Conservation (phyloP, 2,888 invertebrate species). For the Leucozona laternaria region DNA sequence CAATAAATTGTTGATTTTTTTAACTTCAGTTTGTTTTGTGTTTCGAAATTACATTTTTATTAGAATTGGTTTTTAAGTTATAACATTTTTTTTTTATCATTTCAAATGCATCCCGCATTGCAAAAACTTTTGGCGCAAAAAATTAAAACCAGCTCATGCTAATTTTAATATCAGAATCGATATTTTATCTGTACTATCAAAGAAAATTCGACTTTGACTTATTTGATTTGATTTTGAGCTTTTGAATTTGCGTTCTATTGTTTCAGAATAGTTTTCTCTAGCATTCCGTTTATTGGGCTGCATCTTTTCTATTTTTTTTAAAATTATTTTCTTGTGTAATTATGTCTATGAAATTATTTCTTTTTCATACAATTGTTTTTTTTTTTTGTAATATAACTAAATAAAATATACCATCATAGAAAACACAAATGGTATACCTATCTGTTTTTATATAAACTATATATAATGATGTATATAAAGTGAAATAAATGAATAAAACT, state of each 20-base stretch:
- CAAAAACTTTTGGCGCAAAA: neutral
- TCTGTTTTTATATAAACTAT: constrained; percentile 38
- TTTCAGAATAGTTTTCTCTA: neutral
- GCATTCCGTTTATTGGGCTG: constrained; percentile 4
- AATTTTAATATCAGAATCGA: neutral
- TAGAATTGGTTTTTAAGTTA: neutral
- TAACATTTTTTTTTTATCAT: neutral
- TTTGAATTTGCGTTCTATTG: neutral
- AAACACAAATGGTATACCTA: neutral
- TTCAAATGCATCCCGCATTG: neutral
- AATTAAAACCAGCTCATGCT: neutral
- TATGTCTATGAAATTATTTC: neutral
- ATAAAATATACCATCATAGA: constrained; percentile 8
- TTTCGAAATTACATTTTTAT: neutral
- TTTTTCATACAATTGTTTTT: constrained; percentile 2
- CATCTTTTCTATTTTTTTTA: neutral
- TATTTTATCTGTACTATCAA: neutral
- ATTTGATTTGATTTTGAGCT: neutral
- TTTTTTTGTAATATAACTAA: constrained; percentile 39
- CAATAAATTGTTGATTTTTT: constrained; percentile 20
- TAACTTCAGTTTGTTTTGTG: neutral
- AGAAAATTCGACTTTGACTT: neutral
- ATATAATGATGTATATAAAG: constrained; percentile 47
- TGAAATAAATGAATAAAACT: constrained; percentile 14
- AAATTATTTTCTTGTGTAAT: constrained; percentile 3